Evolutionary conservation across 2,888 invertebrate genomes (phyloP), one percentile per base, ranked within the genome.

Genomic region (Hydriomena furcata): DNA sequence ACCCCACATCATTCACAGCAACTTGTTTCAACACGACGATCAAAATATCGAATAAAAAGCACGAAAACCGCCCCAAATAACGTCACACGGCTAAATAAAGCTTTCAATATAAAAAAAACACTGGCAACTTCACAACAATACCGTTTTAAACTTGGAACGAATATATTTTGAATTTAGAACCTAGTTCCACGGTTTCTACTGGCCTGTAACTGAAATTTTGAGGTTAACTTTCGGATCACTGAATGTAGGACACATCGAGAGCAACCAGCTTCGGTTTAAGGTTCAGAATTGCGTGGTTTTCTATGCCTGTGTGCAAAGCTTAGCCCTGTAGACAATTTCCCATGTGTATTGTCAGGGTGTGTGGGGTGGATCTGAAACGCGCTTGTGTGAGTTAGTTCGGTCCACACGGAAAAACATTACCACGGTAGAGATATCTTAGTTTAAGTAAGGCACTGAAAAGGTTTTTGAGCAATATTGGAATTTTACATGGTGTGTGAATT

Each of bases 221-320:
- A 89, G 89, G 89, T 90, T 90, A 89, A 81, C 75, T 79, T 73
- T 62, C 71, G 73, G 78, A 82, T 81, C 79, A 79, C 78, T 76
- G 73, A 82, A 85, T 82, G 85, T 84, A 83, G 84, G 85, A 71
- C 83, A 79, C 77, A 74, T 76, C 78, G 77, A 73, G 68, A 73
- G 72, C 66, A 68, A 71, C 72, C 65, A 65, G 60, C 30, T 52
- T 62, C 57, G 60, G 63, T 27, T 42, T 84, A 86, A 71, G 76
- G 86, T 75, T 71, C 70, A 84, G 56, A 78, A 70, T 89, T 63
- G 81, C 75, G 60, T 66, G 71, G 24, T 37, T 52, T 47, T 56
- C 40, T 61, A 38, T 55, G 52, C 53, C 51, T 78, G 79, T 86
- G 82, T 83, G 82, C 58, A 55, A 52, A 58, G 67, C 65, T 66